Evolutionary conservation across 2,113 vertebrate genomes (phyloP).

Genomic region (Ailuropoda melanoleuca): DNA sequence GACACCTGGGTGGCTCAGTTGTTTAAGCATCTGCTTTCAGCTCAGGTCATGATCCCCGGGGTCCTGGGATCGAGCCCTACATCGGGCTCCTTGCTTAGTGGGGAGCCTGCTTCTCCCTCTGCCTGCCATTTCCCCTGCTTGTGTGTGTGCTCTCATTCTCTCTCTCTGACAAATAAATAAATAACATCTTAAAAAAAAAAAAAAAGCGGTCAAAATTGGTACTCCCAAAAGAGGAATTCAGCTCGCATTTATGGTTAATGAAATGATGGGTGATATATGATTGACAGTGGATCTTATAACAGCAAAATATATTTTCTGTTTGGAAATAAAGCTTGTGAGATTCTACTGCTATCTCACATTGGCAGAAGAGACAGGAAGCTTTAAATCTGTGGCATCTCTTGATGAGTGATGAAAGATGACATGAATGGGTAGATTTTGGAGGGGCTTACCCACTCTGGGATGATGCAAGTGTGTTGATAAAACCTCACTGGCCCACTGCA

Average conservation of each 20-base stretch:
- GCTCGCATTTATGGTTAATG: neutral
- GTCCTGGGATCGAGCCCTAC: too few species aligned
- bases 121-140: too few species aligned
- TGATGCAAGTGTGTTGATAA: neutral
- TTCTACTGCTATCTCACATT: neutral
- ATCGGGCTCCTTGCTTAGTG: too few species aligned
- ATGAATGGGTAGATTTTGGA: neutral
- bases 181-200: neutral
- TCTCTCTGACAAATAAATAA: neutral
- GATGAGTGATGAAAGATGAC: neutral
- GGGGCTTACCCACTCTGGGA: neutral
- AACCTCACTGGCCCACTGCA: neutral
- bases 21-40: too few species aligned
- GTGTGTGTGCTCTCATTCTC: too few species aligned
- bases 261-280: neutral
- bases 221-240: neutral
- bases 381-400: neutral
- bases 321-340: neutral
- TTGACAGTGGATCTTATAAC: neutral
- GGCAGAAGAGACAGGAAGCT: neutral
- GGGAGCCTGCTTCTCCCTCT: too few species aligned
- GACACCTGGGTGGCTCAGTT: too few species aligned
- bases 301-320: slow-evolving; percentile 8
- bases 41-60: too few species aligned
- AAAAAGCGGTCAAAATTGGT: neutral